Base-by-base conservation (phyloP, 1,140 invertebrate species). In the Himalopsyche phryganea region DNA sequence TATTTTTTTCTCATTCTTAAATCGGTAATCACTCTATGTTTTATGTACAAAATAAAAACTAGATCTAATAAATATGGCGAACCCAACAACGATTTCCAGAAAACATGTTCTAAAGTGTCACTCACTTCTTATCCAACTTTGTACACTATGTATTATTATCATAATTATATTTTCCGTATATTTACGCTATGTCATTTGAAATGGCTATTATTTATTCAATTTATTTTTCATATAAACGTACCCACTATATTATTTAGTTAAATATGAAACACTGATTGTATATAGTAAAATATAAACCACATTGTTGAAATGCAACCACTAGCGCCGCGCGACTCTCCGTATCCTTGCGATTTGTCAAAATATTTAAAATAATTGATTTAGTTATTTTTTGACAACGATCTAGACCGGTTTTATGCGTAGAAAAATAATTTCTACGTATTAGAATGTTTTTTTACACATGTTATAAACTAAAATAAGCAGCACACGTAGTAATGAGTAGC, bases 181-280 rank as follows among this genome's bases (percentile, higher is more conserved):
- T 38, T 44, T 53, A 44, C n/a, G 7, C 1, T 33, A 41, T 44
- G 5, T 45, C 18, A 41, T 45, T 51, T 53, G n/a, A 45, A 45
- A 53, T 53, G 50, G 50, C 50, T 53, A 53, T 41, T 53, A 41
- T 44, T 15, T 45, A 17, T n/a, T 11, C 32, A 32, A 44, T 17
- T 32, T 53, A 20, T 19, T 51, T 53, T 45, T 45, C 20, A 42
- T 51, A 53, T 44, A 53, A 45, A 53, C 44, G 41, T 53, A 40
- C 13, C n/a, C 7, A 44, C 50, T 41, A 36, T 53, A 44, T 53
- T 48, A 32, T 32, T 40, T 40, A 48, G 13, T 32, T 45, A 45
- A 32, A 53, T 17, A 45, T 28, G 40, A 51, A 53, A 53, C 50
- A 53, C 41, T 44, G 50, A 53, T 53, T 45, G 50, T 53, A 53